phyloP scores from a whole-genome alignment of 92 coral and sea anemone species.

The Pocillopora grandis region DNA sequence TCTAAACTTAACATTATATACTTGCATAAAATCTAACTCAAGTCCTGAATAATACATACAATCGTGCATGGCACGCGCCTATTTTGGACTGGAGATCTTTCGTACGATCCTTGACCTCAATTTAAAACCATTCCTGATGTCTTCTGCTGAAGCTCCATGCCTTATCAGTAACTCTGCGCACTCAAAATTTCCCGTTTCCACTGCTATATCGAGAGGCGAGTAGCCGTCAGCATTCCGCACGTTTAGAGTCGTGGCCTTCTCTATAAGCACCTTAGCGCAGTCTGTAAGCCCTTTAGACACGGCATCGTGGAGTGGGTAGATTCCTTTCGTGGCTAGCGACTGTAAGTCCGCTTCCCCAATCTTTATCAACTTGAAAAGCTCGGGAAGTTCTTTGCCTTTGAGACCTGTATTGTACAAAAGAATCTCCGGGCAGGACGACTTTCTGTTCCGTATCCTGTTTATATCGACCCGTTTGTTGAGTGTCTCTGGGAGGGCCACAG shows the following conservation, averaged over 20 bases:
- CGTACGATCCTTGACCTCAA: conserved; percentile 34
- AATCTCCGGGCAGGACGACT: conserved; percentile 74
- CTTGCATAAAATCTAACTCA: too few species aligned
- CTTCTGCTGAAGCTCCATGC: conserved; percentile 76
- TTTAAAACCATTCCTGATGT: conserved; percentile 67
- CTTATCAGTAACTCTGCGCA: conserved; percentile 80
- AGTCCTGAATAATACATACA: not conserved
- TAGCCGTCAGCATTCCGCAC: conserved; percentile 64
- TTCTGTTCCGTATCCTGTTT: conserved; percentile 49
- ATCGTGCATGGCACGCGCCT: not conserved
- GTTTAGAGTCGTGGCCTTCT: conserved; percentile 58
- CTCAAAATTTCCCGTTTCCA: conserved; percentile 76
- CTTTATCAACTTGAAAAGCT: conserved; percentile 71
- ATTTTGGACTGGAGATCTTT: conserved; percentile 11
- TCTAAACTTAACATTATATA: too few species aligned
- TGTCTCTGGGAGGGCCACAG: conserved; percentile 23
- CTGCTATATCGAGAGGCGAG: conserved; percentile 70
- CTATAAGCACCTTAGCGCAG: conserved; percentile 53
- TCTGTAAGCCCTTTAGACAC: conserved; percentile 65
- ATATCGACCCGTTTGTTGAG: conserved; percentile 37
- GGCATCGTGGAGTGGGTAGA: conserved; percentile 74
- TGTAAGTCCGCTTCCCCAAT: conserved; percentile 69
- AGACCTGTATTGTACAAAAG: conserved; percentile 65
- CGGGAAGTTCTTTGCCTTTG: conserved; percentile 60
- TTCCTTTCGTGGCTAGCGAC: conserved; percentile 64